Percentiles rank a stretch among this genome's conserved stretches.
phyloP scores from a whole-genome alignment of 2,797 vertebrate genomes.

The Mormyrus proboscirostris region DNA sequence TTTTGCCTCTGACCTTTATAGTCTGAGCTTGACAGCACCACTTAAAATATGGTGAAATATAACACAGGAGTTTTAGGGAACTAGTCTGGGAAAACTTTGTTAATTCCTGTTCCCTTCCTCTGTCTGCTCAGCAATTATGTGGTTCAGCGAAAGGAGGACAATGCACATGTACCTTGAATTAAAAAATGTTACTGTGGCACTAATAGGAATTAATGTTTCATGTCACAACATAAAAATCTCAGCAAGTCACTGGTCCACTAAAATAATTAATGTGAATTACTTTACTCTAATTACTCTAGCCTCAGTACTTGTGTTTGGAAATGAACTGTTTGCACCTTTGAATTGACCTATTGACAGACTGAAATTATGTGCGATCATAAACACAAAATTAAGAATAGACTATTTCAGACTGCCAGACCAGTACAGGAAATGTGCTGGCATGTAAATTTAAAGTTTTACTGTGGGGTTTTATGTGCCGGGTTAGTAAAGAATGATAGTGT shows the following conservation, averaged over 20 bases:
- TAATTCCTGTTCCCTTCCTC: neutral
- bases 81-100: neutral
- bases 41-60: neutral
- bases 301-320: neutral
- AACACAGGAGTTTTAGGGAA: neutral
- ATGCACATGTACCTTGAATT: neutral
- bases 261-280: neutral
- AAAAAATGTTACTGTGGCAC: neutral
- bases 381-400: neutral
- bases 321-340: neutral
- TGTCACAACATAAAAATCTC: neutral
- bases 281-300: neutral
- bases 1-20: constrained; percentile 4
- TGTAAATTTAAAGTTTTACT: neutral
- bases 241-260: neutral
- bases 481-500: neutral
- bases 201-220: constrained; percentile 13
- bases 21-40: neutral
- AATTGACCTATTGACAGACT: neutral
- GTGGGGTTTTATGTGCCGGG: neutral
- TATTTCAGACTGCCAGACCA: neutral
- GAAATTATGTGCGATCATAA: neutral
- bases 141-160: neutral
- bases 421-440: neutral
- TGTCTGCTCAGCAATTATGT: neutral